Evolutionary conservation across 2,797 vertebrate species (phyloP).

Genomic region (Ciconia nigra): DNA sequence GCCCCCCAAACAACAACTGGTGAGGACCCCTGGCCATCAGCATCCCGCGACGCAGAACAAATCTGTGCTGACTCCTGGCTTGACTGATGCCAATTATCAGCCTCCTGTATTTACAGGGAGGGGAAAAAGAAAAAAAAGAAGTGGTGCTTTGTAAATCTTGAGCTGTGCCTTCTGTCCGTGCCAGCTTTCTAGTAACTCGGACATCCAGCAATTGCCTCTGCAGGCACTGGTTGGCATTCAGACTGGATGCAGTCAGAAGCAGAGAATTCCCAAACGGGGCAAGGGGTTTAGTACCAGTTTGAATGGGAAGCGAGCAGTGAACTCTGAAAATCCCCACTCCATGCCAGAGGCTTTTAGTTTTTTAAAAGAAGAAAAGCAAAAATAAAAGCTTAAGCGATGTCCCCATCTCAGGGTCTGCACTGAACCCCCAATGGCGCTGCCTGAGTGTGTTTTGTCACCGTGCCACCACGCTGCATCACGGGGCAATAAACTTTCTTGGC

Average conservation of each 20-base stretch:
- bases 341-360: background rate
- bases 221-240: background rate
- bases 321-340: background rate
- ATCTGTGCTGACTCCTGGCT: background rate
- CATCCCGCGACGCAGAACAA: background rate
- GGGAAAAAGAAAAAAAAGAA: background rate
- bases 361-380: background rate
- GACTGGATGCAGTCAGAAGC: background rate
- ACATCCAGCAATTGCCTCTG: background rate
- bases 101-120: background rate
- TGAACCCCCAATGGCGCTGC: background rate
- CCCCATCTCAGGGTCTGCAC: fast-evolving
- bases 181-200: background rate
- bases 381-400: background rate
- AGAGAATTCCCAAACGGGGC: background rate
- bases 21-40: background rate
- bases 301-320: background rate
- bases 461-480: fast-evolving
- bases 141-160: background rate
- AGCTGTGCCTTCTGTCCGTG: background rate
- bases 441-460: background rate
- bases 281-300: background rate
- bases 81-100: background rate
- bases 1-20: too few relatives aligned
- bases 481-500: background rate